These are phyloP conservation scores for Iphiclides podalirius DNA, from an alignment of 2,888 invertebrate genomes.

Conservation along the genomic window DNA sequence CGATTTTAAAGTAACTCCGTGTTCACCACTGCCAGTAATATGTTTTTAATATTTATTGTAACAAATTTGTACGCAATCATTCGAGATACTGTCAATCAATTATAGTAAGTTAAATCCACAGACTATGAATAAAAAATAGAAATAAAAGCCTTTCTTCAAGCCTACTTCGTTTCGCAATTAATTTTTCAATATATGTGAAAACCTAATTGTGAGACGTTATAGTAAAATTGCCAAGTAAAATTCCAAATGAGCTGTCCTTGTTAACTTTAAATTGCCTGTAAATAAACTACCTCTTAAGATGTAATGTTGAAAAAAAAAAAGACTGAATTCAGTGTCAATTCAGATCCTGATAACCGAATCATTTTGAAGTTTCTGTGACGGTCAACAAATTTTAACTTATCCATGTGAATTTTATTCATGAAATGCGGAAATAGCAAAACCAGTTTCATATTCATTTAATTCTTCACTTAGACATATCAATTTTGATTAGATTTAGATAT, in stretches of 20 bases:
- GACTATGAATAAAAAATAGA: too few species aligned
- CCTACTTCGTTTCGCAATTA: not conserved
- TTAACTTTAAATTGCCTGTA: constrained; percentile 47
- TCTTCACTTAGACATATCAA: constrained; percentile 19
- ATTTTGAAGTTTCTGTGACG: not conserved
- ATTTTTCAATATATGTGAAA: not conserved
- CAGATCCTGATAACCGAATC: constrained; percentile 48
- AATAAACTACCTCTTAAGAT: constrained; percentile 64
- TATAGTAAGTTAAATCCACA: too few species aligned
- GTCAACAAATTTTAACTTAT: not conserved
- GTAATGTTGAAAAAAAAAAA: constrained; percentile 61
- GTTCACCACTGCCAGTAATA: constrained; percentile 4
- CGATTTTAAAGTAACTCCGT: not conserved
- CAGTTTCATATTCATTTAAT: constrained; percentile 8
- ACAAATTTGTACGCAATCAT: not conserved
- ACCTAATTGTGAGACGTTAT: not conserved
- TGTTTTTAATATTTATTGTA: not conserved
- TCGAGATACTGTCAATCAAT: too few species aligned
- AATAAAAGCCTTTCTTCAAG: not conserved
- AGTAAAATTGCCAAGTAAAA: constrained; percentile 4
- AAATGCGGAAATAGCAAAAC: too few species aligned
- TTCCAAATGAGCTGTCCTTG: constrained; percentile 23
- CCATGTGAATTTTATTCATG: not conserved
- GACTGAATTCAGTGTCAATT: constrained; percentile 81
- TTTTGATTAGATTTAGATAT: constrained; percentile 15